Evolutionary conservation across 2,888 invertebrate genomes (phyloP), one percentile per base, ranked within the genome.

Genomic region (Carabus problematicus): DNA sequence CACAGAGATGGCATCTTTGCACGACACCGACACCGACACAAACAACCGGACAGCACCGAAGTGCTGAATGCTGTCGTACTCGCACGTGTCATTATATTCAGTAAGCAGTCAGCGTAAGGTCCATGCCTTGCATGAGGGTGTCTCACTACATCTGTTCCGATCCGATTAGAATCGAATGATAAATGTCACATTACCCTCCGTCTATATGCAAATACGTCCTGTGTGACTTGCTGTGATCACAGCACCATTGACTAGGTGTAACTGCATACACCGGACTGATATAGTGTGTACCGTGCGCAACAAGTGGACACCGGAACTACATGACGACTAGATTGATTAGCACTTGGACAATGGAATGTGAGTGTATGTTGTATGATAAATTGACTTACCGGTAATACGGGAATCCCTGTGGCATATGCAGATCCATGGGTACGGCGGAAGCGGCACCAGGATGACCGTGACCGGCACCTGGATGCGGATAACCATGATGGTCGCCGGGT

Each of bases 371-470:
- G 29, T 29, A 42, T 63, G 29, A 42, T 54, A 1, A 6, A 45
- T 16, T 29, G 42, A 84, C 88, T 85, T 79, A 94, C 94, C 94
- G 91, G 85, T 95, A 95, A 84, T 94, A 95, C 70, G 94, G 93
- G 82, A 94, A 94, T 76, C 92, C 93, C 82, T 94, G 95, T 61
- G 94, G 92, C 81, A 95, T 94, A 83, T 95, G 95, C 76, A 95
- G 87, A 82, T 95, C 95, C 94, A 95, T 94, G 63, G 94, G 94
- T 89, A 92, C 89, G 76, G 85, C 84, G 47, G 84, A 80, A 58
- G 79, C 79, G 72, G 83, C 82, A 71, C 80, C 78, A 45, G 80
- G 81, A 72, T 82, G 82, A 49, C 74, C 75, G 80, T 86, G 83
- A 79, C 84, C 82, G 80, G 88, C 84, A 72, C 87, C 85, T 75